Conservation (phyloP, 2,888 invertebrate species). For the Drosophila lutescens region DNA sequence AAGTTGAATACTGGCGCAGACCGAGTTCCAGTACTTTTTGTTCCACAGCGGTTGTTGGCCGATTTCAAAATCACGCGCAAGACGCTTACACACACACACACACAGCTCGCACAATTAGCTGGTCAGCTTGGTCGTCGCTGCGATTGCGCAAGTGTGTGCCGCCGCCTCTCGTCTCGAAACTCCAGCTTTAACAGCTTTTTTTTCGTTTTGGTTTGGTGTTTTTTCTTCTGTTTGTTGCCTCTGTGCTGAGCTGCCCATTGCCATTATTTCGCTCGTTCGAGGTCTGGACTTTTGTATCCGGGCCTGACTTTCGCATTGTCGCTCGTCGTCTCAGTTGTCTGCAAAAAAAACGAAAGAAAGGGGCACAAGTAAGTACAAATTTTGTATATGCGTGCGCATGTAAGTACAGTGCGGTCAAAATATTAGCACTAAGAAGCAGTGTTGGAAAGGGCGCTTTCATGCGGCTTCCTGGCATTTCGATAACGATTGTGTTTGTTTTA, state of each 20-base stretch:
- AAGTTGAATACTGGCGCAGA: conserved; percentile 43
- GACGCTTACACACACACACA: conserved; percentile 28
- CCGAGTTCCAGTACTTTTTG: conserved; percentile 35
- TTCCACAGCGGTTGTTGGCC: conserved; percentile 39
- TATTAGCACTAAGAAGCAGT: conserved; percentile 5
- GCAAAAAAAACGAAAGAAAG: conserved; percentile 60
- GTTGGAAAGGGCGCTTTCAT: neutral
- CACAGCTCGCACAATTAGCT: conserved; percentile 36
- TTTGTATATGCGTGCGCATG: neutral
- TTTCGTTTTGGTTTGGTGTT: conserved; percentile 28
- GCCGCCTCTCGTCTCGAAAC: conserved; percentile 22
- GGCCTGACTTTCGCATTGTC: conserved; percentile 71
- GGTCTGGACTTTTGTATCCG: conserved; percentile 15
- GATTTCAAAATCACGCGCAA: conserved; percentile 42
- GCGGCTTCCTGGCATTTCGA: too few species aligned
- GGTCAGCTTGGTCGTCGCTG: conserved; percentile 50
- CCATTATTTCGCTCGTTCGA: conserved; percentile 41
- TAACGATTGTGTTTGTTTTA: too few species aligned
- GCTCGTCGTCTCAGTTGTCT: conserved; percentile 69
- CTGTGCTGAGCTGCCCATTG: conserved; percentile 42
- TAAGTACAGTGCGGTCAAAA: conserved; percentile 5
- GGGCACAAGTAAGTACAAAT: conserved; percentile 39
- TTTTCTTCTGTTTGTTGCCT: conserved; percentile 6
- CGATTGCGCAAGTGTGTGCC: conserved; percentile 59
- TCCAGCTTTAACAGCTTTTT: conserved; percentile 21